Evolutionary conservation across 2,888 invertebrate genomes (phyloP), one percentile per base, ranked within the genome.

Genomic region (Volucella inanis): DNA sequence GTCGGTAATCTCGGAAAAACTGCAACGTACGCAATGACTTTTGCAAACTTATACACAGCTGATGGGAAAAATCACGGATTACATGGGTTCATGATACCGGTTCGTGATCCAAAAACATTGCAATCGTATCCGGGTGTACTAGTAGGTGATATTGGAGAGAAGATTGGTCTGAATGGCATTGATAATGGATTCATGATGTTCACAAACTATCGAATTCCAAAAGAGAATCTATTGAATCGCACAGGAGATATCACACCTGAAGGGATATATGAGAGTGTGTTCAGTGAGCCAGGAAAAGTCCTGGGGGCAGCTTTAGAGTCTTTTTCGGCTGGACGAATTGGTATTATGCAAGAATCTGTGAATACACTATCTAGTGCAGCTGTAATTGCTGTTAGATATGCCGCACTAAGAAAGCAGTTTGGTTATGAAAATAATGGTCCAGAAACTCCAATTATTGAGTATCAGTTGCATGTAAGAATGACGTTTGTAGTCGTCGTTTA

Each of bases 151-250:
- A 96, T 98, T 94, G 98, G 98, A 0, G 97, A 97, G 91, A 98
- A 98, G 93, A 94, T 96, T 61, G 98, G 98, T 9, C 94, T 97
- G 64, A 96, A 98, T 90, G 98, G 97, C 3, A 95, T 98, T 80
- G 98, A 98, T 91, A 98, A 98, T 92, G 98, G 98, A 11, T 98
- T 97, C 91, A 94, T 97, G 87, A 94, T 97, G 93, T 98, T 98
- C 92, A 94, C 96, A 90, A 95, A 97, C 89, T 97, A 97, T 92
- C 94, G 96, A 89, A 96, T 98, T 92, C 97, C 98, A 1, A 94
- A 96, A 68, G 96, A 95, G 89, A 96, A 96, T 90, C 93, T 98
- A 0, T 93, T 98, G 70, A 98, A 98, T 91, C 94, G 96, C 88
- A 97, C 96, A 0, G 98, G 97, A 8, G 98, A 98, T 91, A 97